A percentile compares a stretch with the other conserved stretches of the same genome.
These are phyloP conservation scores for Xiphophorus hellerii DNA, from an alignment of 2,113 vertebrate genomes.

Conservation along the genomic window DNA sequence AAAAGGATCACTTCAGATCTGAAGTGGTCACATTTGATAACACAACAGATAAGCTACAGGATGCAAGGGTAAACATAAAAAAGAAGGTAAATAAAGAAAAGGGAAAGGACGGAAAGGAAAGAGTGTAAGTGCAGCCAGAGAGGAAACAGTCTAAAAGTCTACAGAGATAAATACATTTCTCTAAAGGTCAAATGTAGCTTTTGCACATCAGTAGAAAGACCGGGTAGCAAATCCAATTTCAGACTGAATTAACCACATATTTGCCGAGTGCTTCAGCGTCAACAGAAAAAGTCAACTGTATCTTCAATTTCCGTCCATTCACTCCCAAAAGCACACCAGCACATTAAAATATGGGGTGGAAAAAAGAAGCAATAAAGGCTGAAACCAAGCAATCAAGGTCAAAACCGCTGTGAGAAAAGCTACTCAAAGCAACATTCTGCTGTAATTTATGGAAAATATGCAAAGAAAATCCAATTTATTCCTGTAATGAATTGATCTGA, in stretches of 20 bases:
- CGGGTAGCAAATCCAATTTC: slow-evolving; percentile 32
- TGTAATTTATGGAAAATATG: slow-evolving; percentile 1
- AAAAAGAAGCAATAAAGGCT: slow-evolving; percentile 11
- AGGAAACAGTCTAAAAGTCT: slow-evolving; percentile 10
- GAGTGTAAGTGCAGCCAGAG: slow-evolving; percentile 29
- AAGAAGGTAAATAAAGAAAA: slow-evolving; percentile 29
- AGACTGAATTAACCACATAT: slow-evolving; percentile 22
- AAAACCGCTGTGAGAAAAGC: not conserved
- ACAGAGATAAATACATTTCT: slow-evolving; percentile 8
- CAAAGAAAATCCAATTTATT: not conserved
- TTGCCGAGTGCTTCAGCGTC: slow-evolving; percentile 20
- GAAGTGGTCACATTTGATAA: slow-evolving; percentile 25
- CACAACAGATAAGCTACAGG: slow-evolving; percentile 41
- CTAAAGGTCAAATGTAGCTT: slow-evolving; percentile 16
- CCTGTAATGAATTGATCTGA: not conserved
- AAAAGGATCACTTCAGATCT: slow-evolving; percentile 27
- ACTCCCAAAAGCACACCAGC: not conserved
- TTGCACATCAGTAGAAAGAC: not conserved
- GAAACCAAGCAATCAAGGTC: slow-evolving; percentile 11
- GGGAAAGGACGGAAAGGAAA: slow-evolving; percentile 15
- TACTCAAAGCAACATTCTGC: not conserved
- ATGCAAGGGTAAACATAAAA: slow-evolving; percentile 22
- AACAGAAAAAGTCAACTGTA: not conserved
- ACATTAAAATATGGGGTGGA: not conserved
- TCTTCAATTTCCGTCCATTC: slow-evolving; percentile 5